A percentile compares a stretch with the other conserved stretches of the same genome.
phyloP scores from a whole-genome alignment of 1,140 invertebrate genomes.

The Pachyrhynchus sulphureomaculatus region DNA sequence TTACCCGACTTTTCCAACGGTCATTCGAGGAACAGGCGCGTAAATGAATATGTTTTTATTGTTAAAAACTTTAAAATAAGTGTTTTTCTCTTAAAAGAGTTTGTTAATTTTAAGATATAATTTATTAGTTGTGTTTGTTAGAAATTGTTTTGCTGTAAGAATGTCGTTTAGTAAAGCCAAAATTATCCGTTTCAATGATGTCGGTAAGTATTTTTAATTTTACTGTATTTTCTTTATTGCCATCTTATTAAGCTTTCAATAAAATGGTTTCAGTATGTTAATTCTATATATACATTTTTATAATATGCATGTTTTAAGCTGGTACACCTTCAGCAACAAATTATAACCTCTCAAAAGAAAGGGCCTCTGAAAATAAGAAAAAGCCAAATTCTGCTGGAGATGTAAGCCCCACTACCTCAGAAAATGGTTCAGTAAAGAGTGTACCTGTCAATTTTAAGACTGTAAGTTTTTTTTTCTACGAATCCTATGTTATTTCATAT shows the following conservation, averaged over 20 bases:
- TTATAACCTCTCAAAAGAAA: constrained; percentile 43
- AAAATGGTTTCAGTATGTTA: not conserved
- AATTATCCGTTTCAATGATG: constrained; percentile 49
- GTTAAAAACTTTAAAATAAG: not conserved
- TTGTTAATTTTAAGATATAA: not conserved
- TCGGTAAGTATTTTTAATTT: constrained; percentile 38
- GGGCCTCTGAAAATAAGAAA: constrained; percentile 28
- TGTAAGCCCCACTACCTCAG: constrained; percentile 36
- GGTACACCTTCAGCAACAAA: constrained; percentile 33
- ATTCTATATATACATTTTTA: not conserved
- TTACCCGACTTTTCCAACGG: constrained; percentile 15
- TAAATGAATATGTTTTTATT: not conserved
- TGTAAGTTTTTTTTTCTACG: constrained; percentile 37
- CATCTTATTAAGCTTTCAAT: constrained; percentile 11
- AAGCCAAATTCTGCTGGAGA: constrained; percentile 16
- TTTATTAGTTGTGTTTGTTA: not conserved
- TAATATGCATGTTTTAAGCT: too few relatives aligned
- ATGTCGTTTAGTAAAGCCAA: constrained; percentile 51
- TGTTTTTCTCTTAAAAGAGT: not conserved
- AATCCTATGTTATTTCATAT: not conserved
- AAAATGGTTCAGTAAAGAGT: constrained; percentile 40
- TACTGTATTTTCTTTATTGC: constrained; percentile 7
- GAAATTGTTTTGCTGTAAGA: constrained; percentile 9
- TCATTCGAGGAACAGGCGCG: constrained; percentile 1
- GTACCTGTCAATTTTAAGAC: constrained; percentile 43